A percentile compares a stretch with the other conserved stretches of the same genome.
phyloP scores from a whole-genome alignment of 2,888 invertebrate genomes.

The Troglohyphantes excavatus region DNA sequence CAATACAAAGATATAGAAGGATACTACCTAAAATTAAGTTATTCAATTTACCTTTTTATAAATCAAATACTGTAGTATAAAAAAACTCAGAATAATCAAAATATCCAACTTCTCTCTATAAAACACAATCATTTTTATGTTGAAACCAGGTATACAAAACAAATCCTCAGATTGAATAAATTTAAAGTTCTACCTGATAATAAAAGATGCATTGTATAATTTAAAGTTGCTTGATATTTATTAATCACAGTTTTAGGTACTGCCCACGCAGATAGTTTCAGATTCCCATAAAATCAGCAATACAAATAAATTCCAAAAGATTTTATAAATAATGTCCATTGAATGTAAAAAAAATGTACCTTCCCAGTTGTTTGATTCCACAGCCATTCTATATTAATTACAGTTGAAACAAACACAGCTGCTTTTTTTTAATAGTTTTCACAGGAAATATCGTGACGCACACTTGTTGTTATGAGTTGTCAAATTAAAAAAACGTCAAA shows the following conservation, averaged over 20 bases:
- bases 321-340: background rate
- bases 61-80: no score
- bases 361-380: slow-evolving; percentile 68
- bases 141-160: no score
- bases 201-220: no score
- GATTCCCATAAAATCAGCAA: background rate
- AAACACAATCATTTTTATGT: no score
- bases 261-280: background rate
- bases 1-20: no score
- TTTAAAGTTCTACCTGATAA: no score
- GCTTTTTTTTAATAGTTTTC: slow-evolving; percentile 33
- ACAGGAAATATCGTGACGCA: slow-evolving; percentile 44
- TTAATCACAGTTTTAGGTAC: background rate
- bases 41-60: no score
- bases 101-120: no score
- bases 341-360: slow-evolving; percentile 41
- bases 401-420: background rate
- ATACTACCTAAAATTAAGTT: no score
- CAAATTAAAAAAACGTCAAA: background rate
- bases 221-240: background rate
- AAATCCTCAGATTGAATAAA: no score
- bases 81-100: no score
- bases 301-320: no score
- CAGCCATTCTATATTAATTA: slow-evolving; percentile 32
- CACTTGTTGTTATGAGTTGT: slow-evolving; percentile 37